Evolutionary conservation across 2,888 invertebrate species (phyloP).

Genomic region (Himalopsyche kuldschensis): DNA sequence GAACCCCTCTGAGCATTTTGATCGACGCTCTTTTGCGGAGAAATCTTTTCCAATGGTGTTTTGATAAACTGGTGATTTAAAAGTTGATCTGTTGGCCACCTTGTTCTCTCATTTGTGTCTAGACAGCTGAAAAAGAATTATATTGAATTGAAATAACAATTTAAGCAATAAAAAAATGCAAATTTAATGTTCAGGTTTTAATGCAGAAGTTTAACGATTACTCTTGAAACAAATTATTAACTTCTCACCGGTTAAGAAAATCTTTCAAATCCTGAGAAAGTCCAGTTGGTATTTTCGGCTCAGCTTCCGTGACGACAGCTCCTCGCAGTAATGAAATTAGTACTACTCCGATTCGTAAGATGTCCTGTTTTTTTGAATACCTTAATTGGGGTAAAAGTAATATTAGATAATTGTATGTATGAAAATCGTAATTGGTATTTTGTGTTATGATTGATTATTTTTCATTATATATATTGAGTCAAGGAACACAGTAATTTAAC

Average conservation of each 20-base stretch:
- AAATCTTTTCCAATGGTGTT: constrained; percentile 53
- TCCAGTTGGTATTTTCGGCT: constrained; percentile 62
- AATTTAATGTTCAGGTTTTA: background rate
- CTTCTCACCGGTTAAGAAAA: constrained; percentile 67
- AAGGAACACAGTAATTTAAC: too few species aligned
- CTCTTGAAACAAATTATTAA: background rate
- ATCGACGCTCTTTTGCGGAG: constrained; percentile 49
- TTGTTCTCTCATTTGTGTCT: constrained; percentile 67
- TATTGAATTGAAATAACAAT: too few species aligned
- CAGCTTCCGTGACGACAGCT: constrained; percentile 51
- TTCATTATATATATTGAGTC: too few species aligned
- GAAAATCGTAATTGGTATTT: too few species aligned
- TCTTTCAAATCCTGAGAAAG: constrained; percentile 68
- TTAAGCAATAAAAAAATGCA: too few species aligned
- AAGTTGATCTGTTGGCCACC: constrained; percentile 77
- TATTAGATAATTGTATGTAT: background rate
- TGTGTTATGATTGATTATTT: too few species aligned
- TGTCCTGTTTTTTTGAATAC: constrained; percentile 69
- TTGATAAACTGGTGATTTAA: constrained; percentile 75
- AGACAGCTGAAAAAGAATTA: constrained; percentile 61
- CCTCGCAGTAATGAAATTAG: constrained; percentile 68
- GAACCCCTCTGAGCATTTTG: constrained; percentile 48
- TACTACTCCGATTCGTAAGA: constrained; percentile 72
- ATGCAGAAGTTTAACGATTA: too few species aligned
- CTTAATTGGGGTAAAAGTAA: constrained; percentile 42